These are phyloP conservation scores for Antrozous pallidus DNA, from an alignment of 2,797 vertebrate genomes.

Conservation along the genomic window DNA sequence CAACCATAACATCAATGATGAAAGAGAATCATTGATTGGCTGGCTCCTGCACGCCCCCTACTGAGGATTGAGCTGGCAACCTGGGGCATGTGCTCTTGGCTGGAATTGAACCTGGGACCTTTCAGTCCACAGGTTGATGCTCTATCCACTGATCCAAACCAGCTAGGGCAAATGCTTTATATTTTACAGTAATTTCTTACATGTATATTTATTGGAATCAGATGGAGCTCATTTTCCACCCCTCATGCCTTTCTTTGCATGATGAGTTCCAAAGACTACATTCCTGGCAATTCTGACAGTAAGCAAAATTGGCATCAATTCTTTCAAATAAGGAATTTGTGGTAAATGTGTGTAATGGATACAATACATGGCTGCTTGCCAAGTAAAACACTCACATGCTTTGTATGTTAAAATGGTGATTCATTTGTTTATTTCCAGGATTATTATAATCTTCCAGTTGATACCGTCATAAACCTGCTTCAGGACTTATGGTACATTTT, in stretches of 20 bases:
- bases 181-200: conserved; percentile 21
- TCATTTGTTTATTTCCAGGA: neutral
- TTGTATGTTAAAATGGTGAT: neutral
- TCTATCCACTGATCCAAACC: too few species aligned
- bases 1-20: too few species aligned
- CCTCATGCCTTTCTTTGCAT: neutral
- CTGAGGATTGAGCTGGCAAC: too few species aligned
- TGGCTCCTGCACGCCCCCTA: too few species aligned
- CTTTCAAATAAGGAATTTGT: neutral
- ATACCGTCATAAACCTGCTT: neutral
- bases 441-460: neutral
- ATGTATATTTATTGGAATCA: neutral
- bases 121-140: too few species aligned
- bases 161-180: neutral
- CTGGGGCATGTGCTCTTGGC: too few species aligned
- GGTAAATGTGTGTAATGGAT: neutral
- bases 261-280: neutral
- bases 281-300: neutral
- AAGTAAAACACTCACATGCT: neutral
- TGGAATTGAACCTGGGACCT: too few species aligned
- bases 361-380: neutral
- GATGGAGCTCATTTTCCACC: neutral
- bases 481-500: neutral
- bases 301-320: neutral
- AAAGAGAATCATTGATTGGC: too few species aligned